A percentile compares a stretch with the other conserved stretches of the same genome.
Evolutionary conservation across 2,888 invertebrate genomes (phyloP).

Genomic region (Agrochola litura): DNA sequence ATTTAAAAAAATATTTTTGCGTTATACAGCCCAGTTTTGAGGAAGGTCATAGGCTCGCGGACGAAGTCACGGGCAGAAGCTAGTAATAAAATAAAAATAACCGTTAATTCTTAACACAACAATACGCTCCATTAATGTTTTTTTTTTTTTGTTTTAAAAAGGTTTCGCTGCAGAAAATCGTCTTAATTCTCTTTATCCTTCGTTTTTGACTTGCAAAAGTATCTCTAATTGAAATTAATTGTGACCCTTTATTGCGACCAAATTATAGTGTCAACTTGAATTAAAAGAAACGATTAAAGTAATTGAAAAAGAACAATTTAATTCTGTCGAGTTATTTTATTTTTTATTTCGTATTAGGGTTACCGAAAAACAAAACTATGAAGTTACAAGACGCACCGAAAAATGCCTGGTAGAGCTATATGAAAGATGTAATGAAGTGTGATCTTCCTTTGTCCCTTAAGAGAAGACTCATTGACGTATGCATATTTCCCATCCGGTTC

Average conservation of each 20-base stretch:
- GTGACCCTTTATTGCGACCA: not conserved
- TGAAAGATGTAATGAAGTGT: not conserved
- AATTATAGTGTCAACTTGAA: not conserved
- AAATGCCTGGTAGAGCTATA: not conserved
- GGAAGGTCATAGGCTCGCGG: no score
- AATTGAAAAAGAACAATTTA: no score
- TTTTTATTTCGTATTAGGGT: no score
- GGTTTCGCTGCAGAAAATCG: not conserved
- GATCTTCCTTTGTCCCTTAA: not conserved
- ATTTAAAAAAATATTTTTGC: no score
- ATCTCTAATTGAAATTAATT: conserved; percentile 3
- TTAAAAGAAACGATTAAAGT: no score
- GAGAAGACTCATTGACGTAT: not conserved
- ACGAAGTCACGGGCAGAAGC: no score
- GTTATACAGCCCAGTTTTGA: no score
- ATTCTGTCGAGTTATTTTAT: no score
- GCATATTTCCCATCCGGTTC: not conserved
- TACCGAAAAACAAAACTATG: not conserved
- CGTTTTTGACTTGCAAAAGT: not conserved
- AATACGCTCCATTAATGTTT: not conserved
- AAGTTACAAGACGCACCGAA: not conserved
- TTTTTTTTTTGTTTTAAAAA: not conserved
- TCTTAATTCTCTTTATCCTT: not conserved
- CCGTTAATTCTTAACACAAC: not conserved
- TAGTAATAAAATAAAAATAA: not conserved